Percentiles rank a stretch among this genome's conserved stretches.
Conservation (phyloP, 2,888 invertebrate genomes). For the Portevinia maculata region DNA sequence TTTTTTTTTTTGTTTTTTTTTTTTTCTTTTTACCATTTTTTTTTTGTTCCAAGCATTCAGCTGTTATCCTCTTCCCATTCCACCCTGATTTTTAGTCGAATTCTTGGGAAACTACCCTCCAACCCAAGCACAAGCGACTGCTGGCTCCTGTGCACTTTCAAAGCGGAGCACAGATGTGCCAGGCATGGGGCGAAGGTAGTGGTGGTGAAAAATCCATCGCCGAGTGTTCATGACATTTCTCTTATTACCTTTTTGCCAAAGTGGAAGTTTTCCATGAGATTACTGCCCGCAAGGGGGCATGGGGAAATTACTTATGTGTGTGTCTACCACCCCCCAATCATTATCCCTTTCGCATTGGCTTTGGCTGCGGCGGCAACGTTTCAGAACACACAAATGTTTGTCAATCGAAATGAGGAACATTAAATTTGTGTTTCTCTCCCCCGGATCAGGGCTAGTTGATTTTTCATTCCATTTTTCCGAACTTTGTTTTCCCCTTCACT, state of each 20-base stretch:
- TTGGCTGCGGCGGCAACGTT: background rate
- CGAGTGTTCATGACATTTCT: conserved; percentile 74
- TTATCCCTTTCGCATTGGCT: background rate
- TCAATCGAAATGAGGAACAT: conserved; percentile 56
- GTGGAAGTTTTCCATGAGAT: conserved; percentile 73
- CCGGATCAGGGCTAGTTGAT: conserved; percentile 36
- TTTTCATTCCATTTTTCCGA: conserved; percentile 45
- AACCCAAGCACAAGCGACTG: conserved; percentile 10
- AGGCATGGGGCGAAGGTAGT: conserved; percentile 3
- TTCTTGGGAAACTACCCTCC: conserved; percentile 66
- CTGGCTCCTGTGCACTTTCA: conserved; percentile 10
- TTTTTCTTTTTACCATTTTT: conserved; percentile 26
- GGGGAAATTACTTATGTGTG: conserved; percentile 69
- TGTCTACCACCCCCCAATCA: conserved; percentile 44
- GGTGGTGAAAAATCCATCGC: conserved; percentile 73
- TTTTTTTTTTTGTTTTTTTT: conserved; percentile 37
- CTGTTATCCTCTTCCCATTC: conserved; percentile 27
- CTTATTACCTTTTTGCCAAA: conserved; percentile 74
- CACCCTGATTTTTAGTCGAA: conserved; percentile 30
- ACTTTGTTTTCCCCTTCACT: background rate
- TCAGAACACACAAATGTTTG: conserved; percentile 67
- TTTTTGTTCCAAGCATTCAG: conserved; percentile 61
- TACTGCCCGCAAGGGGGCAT: conserved; percentile 70
- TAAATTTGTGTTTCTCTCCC: conserved; percentile 24
- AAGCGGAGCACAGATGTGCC: conserved; percentile 4